Evolutionary conservation across 2,888 invertebrate species (phyloP).

Genomic region (Aquatica leii): DNA sequence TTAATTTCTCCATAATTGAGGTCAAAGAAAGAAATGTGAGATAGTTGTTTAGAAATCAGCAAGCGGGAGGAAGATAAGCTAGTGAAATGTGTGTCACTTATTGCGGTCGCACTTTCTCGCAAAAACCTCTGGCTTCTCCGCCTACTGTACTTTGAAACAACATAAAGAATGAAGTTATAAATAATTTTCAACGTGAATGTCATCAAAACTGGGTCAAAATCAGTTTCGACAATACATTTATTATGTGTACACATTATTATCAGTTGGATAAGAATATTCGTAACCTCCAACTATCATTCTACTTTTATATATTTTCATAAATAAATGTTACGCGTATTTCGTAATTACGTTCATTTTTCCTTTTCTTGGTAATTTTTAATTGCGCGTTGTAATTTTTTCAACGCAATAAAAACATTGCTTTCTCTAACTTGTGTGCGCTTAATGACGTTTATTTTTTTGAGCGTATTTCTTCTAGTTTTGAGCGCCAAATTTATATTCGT

Average conservation of each 20-base stretch:
- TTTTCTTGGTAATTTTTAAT: too few relatives aligned
- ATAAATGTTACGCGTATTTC: not conserved
- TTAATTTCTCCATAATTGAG: constrained; percentile 58
- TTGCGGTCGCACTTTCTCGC: constrained; percentile 46
- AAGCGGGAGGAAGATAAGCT: constrained; percentile 50
- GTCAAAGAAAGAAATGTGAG: constrained; percentile 58
- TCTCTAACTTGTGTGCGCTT: too few relatives aligned
- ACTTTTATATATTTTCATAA: constrained; percentile 8
- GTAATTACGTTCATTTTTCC: constrained; percentile 1
- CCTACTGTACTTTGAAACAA: constrained; percentile 30
- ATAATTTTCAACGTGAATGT: constrained; percentile 47
- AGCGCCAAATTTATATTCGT: too few relatives aligned
- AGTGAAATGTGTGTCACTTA: constrained; percentile 56
- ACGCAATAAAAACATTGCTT: too few relatives aligned
- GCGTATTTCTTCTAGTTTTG: too few relatives aligned
- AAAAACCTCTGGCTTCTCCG: constrained; percentile 29
- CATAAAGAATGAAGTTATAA: constrained; percentile 38
- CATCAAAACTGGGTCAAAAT: constrained; percentile 37
- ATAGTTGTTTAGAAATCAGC: constrained; percentile 40
- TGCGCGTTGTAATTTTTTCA: too few relatives aligned
- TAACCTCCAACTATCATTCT: constrained; percentile 21
- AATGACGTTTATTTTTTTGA: too few relatives aligned
- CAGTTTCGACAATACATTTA: constrained; percentile 26
- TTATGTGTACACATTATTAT: constrained; percentile 26
- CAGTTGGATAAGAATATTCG: constrained; percentile 26